Conservation (phyloP, 53 echinoderm and acorn worm genomes). For the Temnopleurus reevesii region DNA sequence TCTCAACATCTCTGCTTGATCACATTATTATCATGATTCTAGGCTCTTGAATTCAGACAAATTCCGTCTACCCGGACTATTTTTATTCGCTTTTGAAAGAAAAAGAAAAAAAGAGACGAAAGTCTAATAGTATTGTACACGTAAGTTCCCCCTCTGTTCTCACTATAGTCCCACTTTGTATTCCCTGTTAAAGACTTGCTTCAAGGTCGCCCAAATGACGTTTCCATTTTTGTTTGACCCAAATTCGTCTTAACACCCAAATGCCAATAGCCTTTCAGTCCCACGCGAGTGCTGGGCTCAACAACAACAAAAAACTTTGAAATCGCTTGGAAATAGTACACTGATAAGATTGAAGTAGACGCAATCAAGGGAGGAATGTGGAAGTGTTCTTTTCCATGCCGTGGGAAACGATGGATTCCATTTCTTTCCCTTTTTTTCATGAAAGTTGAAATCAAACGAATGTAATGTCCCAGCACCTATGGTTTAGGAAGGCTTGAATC, state of each 20-base stretch:
- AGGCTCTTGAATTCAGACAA: not conserved
- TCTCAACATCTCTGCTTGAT: not conserved
- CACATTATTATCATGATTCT: not conserved
- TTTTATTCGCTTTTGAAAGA: not conserved
- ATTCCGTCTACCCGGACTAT: not conserved
- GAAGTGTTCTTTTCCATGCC: not conserved
- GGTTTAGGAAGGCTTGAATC: no score
- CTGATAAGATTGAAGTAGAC: constrained; percentile 18
- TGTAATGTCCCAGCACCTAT: not conserved
- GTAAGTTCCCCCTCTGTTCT: not conserved
- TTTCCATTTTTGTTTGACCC: constrained; percentile 14
- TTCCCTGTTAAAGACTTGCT: not conserved
- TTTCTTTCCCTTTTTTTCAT: not conserved
- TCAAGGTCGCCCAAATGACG: constrained; percentile 22
- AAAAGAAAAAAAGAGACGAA: not conserved
- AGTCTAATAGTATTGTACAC: not conserved
- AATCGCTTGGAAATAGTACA: constrained; percentile 23
- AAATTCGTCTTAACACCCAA: constrained; percentile 28
- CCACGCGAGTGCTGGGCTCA: constrained; percentile 2
- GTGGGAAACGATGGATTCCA: not conserved
- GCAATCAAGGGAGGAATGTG: constrained; percentile 15
- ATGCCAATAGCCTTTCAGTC: not conserved
- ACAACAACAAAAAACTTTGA: constrained; percentile 19
- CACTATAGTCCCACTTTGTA: not conserved
- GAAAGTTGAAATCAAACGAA: not conserved